phyloP scores from a whole-genome alignment of 2,888 invertebrate genomes.

The Ecdyonurus torrentis region DNA sequence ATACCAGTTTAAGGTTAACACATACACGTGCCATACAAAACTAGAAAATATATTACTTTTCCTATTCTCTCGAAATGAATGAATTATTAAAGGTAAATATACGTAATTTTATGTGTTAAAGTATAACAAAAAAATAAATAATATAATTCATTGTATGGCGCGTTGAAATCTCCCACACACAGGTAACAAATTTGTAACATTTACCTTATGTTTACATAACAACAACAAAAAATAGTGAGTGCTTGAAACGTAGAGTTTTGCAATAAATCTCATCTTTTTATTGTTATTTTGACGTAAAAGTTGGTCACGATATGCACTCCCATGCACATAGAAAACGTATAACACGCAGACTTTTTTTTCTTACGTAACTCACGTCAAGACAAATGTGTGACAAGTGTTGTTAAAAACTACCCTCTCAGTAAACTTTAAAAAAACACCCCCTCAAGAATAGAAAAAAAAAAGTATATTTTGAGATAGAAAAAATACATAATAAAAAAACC shows the following conservation, averaged over 20 bases:
- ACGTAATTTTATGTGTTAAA: no score
- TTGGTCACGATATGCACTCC: neutral
- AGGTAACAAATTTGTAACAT: neutral
- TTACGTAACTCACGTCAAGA: neutral
- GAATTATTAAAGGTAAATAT: no score
- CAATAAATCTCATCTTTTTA: neutral
- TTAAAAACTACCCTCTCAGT: neutral
- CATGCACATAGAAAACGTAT: neutral
- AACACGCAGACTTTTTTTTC: neutral
- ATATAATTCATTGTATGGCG: no score
- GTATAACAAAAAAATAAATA: no score
- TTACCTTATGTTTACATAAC: neutral
- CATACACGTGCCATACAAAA: no score
- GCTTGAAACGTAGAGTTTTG: no score
- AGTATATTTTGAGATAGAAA: no score
- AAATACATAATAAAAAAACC: neutral
- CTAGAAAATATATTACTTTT: no score
- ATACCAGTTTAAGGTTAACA: no score
- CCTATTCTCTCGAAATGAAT: no score
- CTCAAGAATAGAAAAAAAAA: neutral
- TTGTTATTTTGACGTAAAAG: neutral
- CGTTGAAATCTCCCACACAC: no score
- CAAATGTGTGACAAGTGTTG: constrained; percentile 1
- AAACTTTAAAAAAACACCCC: neutral
- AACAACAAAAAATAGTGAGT: neutral